A percentile compares a stretch with the other conserved stretches of the same genome.
These are phyloP conservation scores for Chitala chitala DNA, from an alignment of 2,113 vertebrate genomes.

Conservation along the genomic window DNA sequence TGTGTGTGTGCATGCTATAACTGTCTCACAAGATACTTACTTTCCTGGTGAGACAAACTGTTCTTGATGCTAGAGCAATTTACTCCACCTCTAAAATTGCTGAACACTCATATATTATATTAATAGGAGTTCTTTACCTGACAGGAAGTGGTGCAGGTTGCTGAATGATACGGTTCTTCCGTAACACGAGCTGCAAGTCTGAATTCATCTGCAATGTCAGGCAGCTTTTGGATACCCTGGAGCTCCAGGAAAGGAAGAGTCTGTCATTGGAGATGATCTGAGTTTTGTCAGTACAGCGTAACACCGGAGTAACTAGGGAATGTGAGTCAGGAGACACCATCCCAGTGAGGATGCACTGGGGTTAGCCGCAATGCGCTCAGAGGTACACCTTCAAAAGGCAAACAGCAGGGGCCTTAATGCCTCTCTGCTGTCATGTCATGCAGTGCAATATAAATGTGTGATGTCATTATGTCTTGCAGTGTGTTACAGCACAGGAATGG, in stretches of 20 bases:
- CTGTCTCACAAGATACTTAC: no score
- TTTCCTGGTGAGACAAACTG: no score
- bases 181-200: not conserved
- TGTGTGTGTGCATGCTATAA: no score
- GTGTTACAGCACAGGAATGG: no score
- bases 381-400: not conserved
- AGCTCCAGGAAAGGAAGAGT: not conserved
- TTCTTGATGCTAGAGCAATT: no score
- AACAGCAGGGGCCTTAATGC: not conserved
- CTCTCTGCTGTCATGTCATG: not conserved
- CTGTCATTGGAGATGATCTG: not conserved
- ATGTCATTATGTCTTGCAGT: not conserved
- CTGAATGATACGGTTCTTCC: not conserved
- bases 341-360: not conserved
- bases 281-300: not conserved
- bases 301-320: not conserved
- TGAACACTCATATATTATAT: no score
- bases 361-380: not conserved
- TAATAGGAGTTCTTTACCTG: no score
- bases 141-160: not conserved
- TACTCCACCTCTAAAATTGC: no score
- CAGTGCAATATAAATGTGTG: no score
- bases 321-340: not conserved
- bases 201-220: conserved; percentile 5
- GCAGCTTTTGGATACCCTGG: not conserved